Evolutionary conservation across 2,113 vertebrate species (phyloP).

Genomic region (Phrynocephalus versicolor): DNA sequence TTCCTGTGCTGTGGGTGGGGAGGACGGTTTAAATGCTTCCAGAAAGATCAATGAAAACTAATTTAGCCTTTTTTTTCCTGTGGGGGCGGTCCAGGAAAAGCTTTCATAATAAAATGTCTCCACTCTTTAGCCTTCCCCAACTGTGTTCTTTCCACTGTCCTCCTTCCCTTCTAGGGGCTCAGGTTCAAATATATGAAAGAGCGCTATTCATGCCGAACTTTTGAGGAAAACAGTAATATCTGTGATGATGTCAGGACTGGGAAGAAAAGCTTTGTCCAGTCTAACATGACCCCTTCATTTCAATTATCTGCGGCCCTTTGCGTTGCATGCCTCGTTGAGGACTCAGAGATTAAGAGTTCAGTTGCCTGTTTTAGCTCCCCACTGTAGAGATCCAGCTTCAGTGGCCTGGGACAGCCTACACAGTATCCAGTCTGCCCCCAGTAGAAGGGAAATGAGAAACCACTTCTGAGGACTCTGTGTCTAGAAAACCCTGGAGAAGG

Average conservation of each 20-base stretch:
- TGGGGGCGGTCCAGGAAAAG: neutral
- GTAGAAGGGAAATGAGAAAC: no score
- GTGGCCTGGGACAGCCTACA: no score
- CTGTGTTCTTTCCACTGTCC: no score
- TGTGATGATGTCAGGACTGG: neutral
- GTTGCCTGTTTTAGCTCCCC: no score
- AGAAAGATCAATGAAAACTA: conserved; percentile 45
- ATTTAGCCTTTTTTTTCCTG: conserved; percentile 21
- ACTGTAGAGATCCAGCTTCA: neutral
- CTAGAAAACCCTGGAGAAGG: no score
- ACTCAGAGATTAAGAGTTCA: no score
- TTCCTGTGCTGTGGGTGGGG: neutral
- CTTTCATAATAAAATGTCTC: neutral
- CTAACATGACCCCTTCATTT: neutral
- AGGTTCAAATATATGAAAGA: neutral
- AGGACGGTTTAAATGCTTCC: conserved; percentile 31
- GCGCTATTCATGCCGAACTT: neutral
- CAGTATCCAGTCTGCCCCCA: no score
- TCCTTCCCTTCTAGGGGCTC: neutral
- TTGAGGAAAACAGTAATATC: neutral
- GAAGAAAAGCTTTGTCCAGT: neutral
- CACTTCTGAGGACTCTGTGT: no score
- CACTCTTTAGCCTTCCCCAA: neutral
- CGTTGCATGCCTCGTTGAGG: no score
- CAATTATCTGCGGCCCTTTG: neutral